Conservation (phyloP, 2,113 vertebrate genomes). For the Paracanthobrama guichenoti region DNA sequence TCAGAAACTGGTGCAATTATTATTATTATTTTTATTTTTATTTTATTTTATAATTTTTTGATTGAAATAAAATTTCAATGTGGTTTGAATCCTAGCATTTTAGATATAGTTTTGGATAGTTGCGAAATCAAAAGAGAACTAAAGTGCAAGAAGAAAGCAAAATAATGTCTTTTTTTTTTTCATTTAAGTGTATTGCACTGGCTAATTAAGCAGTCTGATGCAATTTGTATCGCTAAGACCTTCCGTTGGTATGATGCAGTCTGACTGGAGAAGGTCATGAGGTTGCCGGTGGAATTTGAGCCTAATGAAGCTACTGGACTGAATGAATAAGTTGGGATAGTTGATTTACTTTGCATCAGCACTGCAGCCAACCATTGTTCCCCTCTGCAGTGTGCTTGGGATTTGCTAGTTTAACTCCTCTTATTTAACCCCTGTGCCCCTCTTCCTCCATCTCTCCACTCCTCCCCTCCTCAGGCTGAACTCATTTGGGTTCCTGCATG, state of each 20-base stretch:
- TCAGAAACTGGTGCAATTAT: too few species aligned
- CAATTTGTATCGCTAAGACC: slow-evolving; percentile 18
- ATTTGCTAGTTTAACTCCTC: slow-evolving; percentile 65
- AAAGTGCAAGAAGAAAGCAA: not conserved
- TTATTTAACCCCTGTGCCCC: slow-evolving; percentile 68
- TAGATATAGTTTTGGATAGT: not conserved
- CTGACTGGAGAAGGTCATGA: slow-evolving; percentile 36
- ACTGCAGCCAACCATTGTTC: slow-evolving; percentile 55
- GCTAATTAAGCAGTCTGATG: slow-evolving; percentile 29
- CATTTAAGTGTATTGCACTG: slow-evolving; percentile 12
- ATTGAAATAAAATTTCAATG: too few species aligned
- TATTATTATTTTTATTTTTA: too few species aligned
- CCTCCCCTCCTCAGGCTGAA: slow-evolving; percentile 57
- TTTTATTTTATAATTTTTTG: too few species aligned
- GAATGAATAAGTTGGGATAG: slow-evolving; percentile 61
- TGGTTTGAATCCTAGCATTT: not conserved
- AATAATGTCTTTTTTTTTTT: not conserved
- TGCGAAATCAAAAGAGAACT: not conserved
- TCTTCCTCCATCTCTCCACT: slow-evolving; percentile 40
- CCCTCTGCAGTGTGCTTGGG: slow-evolving; percentile 47
- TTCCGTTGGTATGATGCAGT: slow-evolving; percentile 41
- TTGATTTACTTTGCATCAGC: slow-evolving; percentile 68
- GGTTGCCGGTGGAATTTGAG: slow-evolving; percentile 51
- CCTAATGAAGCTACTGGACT: slow-evolving; percentile 52
- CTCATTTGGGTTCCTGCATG: slow-evolving; percentile 70